phyloP scores from a whole-genome alignment of 2,888 invertebrate genomes.

The Sarcophaga variegata region DNA sequence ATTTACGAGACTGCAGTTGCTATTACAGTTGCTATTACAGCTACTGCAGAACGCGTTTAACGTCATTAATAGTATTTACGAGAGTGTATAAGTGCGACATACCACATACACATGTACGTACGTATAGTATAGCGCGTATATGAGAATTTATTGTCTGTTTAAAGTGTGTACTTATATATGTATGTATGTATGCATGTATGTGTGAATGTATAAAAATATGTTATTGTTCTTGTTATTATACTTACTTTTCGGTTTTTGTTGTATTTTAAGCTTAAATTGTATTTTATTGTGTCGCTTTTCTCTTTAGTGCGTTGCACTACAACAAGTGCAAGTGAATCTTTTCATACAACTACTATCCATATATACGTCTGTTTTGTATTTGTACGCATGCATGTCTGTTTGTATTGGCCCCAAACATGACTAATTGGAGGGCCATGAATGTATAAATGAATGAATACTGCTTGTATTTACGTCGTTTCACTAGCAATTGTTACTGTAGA shows the following conservation, averaged over 20 bases:
- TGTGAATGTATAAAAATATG: slow-evolving; percentile 21
- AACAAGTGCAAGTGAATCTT: slow-evolving; percentile 27
- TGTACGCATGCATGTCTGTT: neutral
- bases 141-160: neutral
- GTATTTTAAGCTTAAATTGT: slow-evolving; percentile 30
- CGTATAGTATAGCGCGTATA: neutral
- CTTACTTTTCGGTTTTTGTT: neutral
- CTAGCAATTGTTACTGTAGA: slow-evolving; percentile 45
- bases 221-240: neutral
- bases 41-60: slow-evolving; percentile 47
- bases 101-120: neutral
- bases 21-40: neutral
- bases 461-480: slow-evolving; percentile 32
- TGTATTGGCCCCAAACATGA: slow-evolving; percentile 50
- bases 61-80: slow-evolving; percentile 60
- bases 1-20: slow-evolving; percentile 16
- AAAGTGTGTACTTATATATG: neutral
- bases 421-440: slow-evolving; percentile 64
- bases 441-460: slow-evolving; percentile 51
- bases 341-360: neutral
- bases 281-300: slow-evolving; percentile 32
- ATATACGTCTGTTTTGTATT: neutral
- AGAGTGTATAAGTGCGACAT: neutral
- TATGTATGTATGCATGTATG: slow-evolving; percentile 6
- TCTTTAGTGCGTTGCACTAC: slow-evolving; percentile 4